Conservation (phyloP, 1,140 invertebrate species). For the Sminthurides bifidus region DNA sequence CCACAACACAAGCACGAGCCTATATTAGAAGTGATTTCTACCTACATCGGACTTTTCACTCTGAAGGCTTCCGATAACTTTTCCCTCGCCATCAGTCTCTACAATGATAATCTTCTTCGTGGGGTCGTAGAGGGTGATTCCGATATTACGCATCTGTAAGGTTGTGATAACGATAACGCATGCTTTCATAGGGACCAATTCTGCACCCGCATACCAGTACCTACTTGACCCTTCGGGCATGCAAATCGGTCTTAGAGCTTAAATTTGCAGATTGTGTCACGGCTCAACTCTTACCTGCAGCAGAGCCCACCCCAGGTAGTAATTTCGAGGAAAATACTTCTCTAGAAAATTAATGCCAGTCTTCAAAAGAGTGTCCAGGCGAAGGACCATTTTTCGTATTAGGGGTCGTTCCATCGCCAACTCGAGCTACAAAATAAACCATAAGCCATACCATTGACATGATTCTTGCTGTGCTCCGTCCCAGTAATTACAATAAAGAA, state of each 20-base stretch:
- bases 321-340: background rate
- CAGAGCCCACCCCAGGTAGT: background rate
- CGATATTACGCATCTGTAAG: too few species aligned
- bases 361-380: background rate
- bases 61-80: slow-evolving; percentile 16
- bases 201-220: background rate
- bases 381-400: slow-evolving; percentile 1
- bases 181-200: slow-evolving; percentile 6
- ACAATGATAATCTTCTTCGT: slow-evolving; percentile 11
- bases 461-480: background rate
- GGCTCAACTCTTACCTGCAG: background rate
- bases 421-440: background rate
- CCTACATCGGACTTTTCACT: slow-evolving; percentile 2
- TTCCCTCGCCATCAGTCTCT: slow-evolving; percentile 18
- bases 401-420: background rate
- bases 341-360: background rate
- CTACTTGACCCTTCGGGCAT: background rate
- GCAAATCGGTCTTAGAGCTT: background rate
- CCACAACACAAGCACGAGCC: background rate
- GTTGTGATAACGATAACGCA: too few species aligned
- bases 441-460: background rate
- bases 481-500: background rate
- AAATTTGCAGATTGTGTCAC: background rate
- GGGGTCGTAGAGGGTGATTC: background rate
- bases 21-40: background rate